Evolutionary conservation across 1,140 invertebrate species (phyloP), one percentile per base, ranked within the genome.

Genomic region (Drosophila baimaii): DNA sequence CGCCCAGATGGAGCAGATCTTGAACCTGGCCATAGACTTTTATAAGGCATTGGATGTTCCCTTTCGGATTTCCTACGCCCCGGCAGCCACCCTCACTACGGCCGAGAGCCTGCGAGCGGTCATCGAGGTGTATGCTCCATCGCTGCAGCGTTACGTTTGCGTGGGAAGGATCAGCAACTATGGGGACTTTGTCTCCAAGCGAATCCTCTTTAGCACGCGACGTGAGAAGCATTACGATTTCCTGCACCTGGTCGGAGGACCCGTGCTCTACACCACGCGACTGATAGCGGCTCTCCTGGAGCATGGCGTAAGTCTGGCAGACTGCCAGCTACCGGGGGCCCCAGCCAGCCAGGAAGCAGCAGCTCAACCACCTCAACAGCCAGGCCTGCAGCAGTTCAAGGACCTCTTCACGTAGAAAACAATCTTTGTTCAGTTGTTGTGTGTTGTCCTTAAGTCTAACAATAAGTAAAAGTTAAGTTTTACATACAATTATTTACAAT

Each of bases 111-210:
- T 95, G 27, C 91, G 93, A 49, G 86, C 94, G 4, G 93, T 93
- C 4, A 92, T 95, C 66, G 93, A 96, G 92, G 92, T 95, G 61
- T 95, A 93, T 93, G 95, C 95, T 3, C 88, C 90, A 4, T 91
- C 92, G 74, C 80, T 85, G 3, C 70, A 93, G 37, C 62, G 85
- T 5, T 96, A 94, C 74, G 72, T 95, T 7, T 94, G 94, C 92
- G 93, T 95, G 39, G 95, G 94, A 4, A 82, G 94, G 83, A 58
- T 95, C 21, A 94, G 94, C 10, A 73, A 93, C 43, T 94, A 93
- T 63, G 93, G 93, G 5, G 92, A 94, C 71, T 96, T 93, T 86
- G 92, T 95, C 12, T 95, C 94, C 73, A 95, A 95, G 88, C 92
- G 95, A 27, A 92, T 96, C 17, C 81, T 95, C 12, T 94, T 95